Evolutionary conservation across 2,113 vertebrate species (phyloP).

Genomic region (Proteles cristata): DNA sequence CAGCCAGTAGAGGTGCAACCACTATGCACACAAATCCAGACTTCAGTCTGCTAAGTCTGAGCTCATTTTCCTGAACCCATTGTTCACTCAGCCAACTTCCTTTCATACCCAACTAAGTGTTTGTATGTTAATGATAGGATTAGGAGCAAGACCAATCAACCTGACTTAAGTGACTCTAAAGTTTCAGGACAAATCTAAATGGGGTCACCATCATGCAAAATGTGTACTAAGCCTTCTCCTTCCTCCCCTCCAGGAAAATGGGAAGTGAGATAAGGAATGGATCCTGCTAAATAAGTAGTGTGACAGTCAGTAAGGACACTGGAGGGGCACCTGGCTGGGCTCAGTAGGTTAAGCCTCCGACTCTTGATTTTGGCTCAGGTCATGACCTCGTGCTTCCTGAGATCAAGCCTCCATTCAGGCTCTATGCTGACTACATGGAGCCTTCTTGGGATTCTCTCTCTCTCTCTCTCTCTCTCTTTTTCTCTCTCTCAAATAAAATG

Average conservation of each 20-base stretch:
- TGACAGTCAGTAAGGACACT: not conserved
- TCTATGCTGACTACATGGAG: too few species aligned
- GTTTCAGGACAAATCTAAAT: not conserved
- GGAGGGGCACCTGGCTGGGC: too few species aligned
- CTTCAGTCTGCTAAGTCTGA: not conserved
- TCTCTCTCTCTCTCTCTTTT: too few species aligned
- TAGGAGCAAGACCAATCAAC: not conserved
- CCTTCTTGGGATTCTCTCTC: too few species aligned
- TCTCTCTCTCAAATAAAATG: too few species aligned
- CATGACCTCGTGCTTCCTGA: too few species aligned
- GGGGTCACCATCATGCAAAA: not conserved
- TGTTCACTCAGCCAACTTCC: not conserved
- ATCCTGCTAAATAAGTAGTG: not conserved
- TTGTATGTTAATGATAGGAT: not conserved
- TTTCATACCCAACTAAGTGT: not conserved
- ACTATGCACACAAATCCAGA: not conserved
- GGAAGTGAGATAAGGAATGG: not conserved
- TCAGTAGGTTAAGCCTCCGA: too few species aligned
- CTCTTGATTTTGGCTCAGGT: too few species aligned
- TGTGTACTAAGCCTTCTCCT: not conserved
- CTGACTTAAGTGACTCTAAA: not conserved
- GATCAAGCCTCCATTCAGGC: too few species aligned
- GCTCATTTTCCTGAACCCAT: not conserved
- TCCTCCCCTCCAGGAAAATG: not conserved
- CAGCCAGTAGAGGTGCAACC: fast-evolving